Evolutionary conservation across 2,797 vertebrate species (phyloP), one percentile per base, ranked within the genome.

Genomic region (Pangasius krempfi): DNA sequence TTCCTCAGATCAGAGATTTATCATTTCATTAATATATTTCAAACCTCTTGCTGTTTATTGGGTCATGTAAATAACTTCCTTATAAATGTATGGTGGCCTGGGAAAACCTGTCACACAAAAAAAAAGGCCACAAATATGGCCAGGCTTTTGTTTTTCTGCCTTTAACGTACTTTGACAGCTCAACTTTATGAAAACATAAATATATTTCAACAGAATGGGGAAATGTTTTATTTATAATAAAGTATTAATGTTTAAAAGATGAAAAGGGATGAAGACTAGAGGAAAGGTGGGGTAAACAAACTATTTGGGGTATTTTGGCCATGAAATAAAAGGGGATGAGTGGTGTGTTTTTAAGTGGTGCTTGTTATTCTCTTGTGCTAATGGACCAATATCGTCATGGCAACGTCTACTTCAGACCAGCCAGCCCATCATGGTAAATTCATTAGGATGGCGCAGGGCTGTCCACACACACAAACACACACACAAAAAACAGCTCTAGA

Each of bases 381-480:
- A 94, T 93, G 92, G 94, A 91, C 91, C 88, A 88, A 90, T 88
- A 85, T 94, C 92, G 83, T 93, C 93, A 95, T 94, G 92, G 92
- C 90, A 95, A 95, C 93, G 5, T 89, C 87, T 87, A 87, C 88
- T 90, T 90, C 83, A 30, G 68, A 47, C 30, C 88, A 82, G 13
- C 89, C 64, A 86, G 86, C 66, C 88, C 37, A 83, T 86, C 60
- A 79, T 85, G n/a, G 12, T 87, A 30, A 83, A 91, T 89, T 89
- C 83, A 93, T 90, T 88, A 87, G 10, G 60, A 60, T 27, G 20
- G 30, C 72, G 56, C 70, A 68, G 50, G 5, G 14, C n/a, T 25
- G 4, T 4, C 30, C 37, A n/a, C 2, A 12, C 13, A 12, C 6
- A n/a, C 62, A 70, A 13, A 64, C 68, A 27, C 37, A 75, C 44